Evolutionary conservation across 2,113 vertebrate species (phyloP).

Genomic region (Corvus cornix): DNA sequence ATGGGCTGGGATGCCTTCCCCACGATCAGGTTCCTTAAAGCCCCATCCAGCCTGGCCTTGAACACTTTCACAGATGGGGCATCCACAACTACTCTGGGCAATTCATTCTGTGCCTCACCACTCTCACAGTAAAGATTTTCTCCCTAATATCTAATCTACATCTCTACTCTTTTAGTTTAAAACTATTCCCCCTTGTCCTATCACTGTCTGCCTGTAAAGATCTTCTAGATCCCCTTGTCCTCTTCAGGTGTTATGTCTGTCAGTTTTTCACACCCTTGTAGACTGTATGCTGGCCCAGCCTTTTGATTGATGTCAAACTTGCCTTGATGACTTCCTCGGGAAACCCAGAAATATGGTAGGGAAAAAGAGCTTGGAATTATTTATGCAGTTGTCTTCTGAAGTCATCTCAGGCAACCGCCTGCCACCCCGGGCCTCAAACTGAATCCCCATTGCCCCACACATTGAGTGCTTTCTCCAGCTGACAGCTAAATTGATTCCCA

Average conservation of each 20-base stretch:
- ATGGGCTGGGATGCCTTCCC: background rate
- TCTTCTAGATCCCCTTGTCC: background rate
- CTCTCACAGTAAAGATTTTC: background rate
- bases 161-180: background rate
- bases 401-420: background rate
- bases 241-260: background rate
- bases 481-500: background rate
- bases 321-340: background rate
- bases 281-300: accelerated
- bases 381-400: background rate
- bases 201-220: background rate
- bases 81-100: background rate
- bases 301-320: background rate
- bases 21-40: background rate
- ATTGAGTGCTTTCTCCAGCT: background rate
- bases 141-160: background rate
- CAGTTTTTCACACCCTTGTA: background rate
- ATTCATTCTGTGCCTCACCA: background rate
- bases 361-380: background rate
- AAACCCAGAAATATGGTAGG: background rate
- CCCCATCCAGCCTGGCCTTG: background rate
- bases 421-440: background rate
- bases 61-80: background rate
- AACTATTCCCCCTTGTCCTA: background rate
- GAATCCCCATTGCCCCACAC: background rate